Evolutionary conservation across 2,888 invertebrate species (phyloP).

Genomic region (Chrysomela aeneicollis): DNA sequence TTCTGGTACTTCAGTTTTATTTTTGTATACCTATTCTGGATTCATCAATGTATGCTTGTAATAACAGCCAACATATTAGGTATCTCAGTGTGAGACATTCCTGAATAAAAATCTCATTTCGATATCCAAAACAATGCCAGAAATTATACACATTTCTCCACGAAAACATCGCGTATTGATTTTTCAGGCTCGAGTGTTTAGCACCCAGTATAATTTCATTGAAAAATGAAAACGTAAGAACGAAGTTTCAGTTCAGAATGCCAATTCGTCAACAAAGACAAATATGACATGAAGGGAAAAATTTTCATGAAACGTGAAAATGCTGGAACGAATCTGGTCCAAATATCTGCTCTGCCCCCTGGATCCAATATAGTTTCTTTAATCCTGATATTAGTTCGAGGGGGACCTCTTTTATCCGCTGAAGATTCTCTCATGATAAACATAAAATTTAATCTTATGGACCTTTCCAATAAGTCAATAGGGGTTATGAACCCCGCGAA

Average conservation of each 20-base stretch:
- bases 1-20: no score
- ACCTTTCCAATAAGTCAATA: constrained; percentile 19
- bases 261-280: background rate
- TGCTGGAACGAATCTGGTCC: background rate
- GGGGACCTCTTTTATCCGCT: background rate
- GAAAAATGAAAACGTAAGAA: no score
- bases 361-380: background rate
- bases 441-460: constrained; percentile 16
- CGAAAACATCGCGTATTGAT: no score
- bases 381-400: constrained; percentile 4
- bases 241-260: background rate
- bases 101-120: no score
- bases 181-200: no score
- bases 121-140: no score
- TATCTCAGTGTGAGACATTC: no score
- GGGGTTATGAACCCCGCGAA: constrained; percentile 19
- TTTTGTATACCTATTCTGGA: no score
- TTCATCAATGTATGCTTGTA: no score
- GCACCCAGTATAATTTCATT: no score
- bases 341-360: background rate
- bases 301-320: background rate
- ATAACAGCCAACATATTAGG: no score
- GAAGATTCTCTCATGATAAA: constrained; percentile 5
- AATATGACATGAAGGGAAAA: background rate
- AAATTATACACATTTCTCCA: no score